Conservation (phyloP, 2,888 invertebrate species). For the Meiosimyza platycephala region DNA sequence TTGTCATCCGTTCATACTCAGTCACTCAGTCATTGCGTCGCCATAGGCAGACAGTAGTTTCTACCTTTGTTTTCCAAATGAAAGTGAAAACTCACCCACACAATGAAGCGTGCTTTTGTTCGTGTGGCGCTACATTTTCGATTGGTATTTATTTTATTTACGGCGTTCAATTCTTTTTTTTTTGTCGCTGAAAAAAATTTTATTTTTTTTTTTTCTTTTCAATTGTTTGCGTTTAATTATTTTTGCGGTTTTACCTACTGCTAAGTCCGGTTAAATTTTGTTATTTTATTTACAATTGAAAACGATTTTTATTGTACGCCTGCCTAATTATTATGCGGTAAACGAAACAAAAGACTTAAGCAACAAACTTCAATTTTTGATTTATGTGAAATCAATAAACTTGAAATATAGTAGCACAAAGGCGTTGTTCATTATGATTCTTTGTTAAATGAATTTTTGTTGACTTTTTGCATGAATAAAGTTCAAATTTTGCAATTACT, state of each 20-base stretch:
- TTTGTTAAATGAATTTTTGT: no score
- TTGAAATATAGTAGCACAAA: no score
- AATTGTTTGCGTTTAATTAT: neutral
- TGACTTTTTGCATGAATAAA: no score
- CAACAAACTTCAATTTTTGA: constrained; percentile 31
- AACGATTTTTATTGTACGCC: no score
- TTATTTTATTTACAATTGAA: no score
- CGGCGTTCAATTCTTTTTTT: neutral
- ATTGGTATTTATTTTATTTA: neutral
- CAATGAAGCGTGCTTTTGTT: constrained; percentile 4
- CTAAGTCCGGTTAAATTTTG: no score
- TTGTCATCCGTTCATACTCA: no score
- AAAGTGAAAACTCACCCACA: constrained; percentile 49
- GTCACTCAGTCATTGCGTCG: neutral
- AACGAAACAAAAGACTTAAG: constrained; percentile 41
- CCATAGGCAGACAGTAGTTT: constrained; percentile 16
- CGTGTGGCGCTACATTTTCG: neutral
- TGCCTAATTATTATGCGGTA: no score
- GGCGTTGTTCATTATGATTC: no score
- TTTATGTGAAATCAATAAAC: neutral
- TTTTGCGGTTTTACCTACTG: neutral
- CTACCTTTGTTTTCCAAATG: constrained; percentile 40
- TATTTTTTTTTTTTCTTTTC: neutral
- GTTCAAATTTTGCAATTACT: no score
- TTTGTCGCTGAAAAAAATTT: neutral